These are phyloP conservation scores for Drosophila incognita DNA, from an alignment of 2,888 invertebrate species.

Conservation along the genomic window DNA sequence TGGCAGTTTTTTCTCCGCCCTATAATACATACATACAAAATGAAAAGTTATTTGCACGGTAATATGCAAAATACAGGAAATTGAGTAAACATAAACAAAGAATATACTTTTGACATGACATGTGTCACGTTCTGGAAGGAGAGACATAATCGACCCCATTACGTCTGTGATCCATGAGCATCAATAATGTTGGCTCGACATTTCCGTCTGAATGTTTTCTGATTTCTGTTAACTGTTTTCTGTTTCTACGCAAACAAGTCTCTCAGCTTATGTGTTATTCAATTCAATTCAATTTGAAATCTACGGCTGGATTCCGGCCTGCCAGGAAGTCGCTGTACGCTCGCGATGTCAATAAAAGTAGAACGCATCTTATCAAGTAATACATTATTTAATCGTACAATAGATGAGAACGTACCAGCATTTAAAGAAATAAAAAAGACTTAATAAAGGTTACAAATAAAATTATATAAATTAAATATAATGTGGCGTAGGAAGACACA, in stretches of 20 bases:
- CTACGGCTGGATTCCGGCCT: background rate
- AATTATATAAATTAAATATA: background rate
- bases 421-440: background rate
- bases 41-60: background rate
- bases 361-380: background rate
- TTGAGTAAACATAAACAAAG: background rate
- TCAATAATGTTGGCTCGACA: background rate
- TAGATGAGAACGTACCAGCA: background rate
- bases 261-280: constrained; percentile 1
- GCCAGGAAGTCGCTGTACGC: background rate
- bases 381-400: background rate
- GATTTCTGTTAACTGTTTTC: background rate
- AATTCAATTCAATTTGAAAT: constrained; percentile 2
- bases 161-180: background rate
- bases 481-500: no score
- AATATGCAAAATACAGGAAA: background rate
- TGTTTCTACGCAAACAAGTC: constrained; percentile 1
- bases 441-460: background rate
- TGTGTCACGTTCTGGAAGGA: background rate
- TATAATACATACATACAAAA: background rate
- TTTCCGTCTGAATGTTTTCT: background rate
- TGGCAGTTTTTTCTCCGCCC: background rate
- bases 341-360: background rate
- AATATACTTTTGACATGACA: background rate
- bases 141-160: background rate